Percentiles rank a stretch among this genome's conserved stretches.
Conservation (phyloP, 2,888 invertebrate genomes). For the Cotesia congregata region DNA sequence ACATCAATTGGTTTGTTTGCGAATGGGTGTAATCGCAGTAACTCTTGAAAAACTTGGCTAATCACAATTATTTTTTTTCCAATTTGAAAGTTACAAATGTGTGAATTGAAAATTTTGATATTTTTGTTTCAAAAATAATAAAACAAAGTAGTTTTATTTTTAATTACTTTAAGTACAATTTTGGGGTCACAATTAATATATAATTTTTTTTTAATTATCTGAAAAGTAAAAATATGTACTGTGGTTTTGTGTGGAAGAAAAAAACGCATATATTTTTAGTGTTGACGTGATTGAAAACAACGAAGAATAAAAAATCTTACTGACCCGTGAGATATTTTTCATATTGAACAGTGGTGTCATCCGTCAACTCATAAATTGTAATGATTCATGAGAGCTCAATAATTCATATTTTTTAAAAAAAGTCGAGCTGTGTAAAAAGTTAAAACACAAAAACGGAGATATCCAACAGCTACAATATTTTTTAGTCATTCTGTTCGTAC, state of each 20-base stretch:
- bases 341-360: background rate
- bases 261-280: background rate
- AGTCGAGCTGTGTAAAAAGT: background rate
- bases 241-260: too few species aligned
- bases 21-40: too few species aligned
- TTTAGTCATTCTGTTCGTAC: background rate
- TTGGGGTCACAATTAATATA: too few species aligned
- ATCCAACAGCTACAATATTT: background rate
- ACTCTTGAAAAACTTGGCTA: too few species aligned
- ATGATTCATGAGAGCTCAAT: background rate
- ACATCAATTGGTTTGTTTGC: too few species aligned
- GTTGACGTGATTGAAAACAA: background rate
- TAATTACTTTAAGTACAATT: too few species aligned
- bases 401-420: constrained; percentile 3
- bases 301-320: background rate
- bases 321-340: background rate
- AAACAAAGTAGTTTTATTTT: too few species aligned
- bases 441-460: background rate
- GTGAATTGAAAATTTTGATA: too few species aligned
- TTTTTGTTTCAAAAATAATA: too few species aligned
- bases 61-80: too few species aligned
- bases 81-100: too few species aligned
- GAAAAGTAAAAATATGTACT: background rate
- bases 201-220: background rate
- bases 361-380: background rate